Percentiles rank a stretch among this genome's conserved stretches.
These are phyloP conservation scores for Austrofundulus limnaeus DNA, from an alignment of 2,113 vertebrate species.

Conservation along the genomic window DNA sequence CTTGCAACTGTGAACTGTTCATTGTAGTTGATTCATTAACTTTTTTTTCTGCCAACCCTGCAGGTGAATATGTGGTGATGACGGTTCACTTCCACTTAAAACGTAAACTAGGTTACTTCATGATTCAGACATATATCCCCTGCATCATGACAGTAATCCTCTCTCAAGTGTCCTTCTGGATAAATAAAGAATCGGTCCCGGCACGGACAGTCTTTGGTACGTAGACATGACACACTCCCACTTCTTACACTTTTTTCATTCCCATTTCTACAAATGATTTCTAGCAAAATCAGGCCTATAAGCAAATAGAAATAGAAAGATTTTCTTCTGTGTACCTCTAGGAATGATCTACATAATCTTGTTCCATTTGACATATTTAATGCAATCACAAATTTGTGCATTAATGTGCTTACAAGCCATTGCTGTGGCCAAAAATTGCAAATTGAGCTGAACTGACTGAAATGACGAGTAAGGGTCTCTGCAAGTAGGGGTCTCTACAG, in stretches of 20 bases:
- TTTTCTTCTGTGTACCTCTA: too few relatives aligned
- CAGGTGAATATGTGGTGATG: constrained; percentile 99
- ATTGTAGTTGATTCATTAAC: not conserved
- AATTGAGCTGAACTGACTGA: too few relatives aligned
- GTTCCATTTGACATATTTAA: too few relatives aligned
- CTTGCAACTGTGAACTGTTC: constrained; percentile 7
- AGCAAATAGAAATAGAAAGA: too few relatives aligned
- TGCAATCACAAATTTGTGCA: too few relatives aligned
- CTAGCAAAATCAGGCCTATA: too few relatives aligned
- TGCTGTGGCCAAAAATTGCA: too few relatives aligned
- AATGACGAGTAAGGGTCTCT: too few relatives aligned
- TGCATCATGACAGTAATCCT: constrained; percentile 99
- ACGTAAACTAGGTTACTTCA: constrained; percentile 99
- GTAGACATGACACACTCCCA: constrained; percentile 63
- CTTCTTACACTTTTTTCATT: constrained; percentile 33
- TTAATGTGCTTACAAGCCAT: too few relatives aligned
- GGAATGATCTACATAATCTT: too few relatives aligned
- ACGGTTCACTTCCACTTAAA: constrained; percentile 96
- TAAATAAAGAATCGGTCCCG: constrained; percentile 98
- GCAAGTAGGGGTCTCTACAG: too few relatives aligned
- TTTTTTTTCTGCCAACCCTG: constrained; percentile 51
- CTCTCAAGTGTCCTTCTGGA: constrained; percentile 99
- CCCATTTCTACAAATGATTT: not conserved
- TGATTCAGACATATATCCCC: constrained; percentile 99
- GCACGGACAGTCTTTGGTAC: constrained; percentile 97